These are phyloP conservation scores for Antidorcas marsupialis DNA, from an alignment of 2,113 vertebrate genomes.

Conservation along the genomic window DNA sequence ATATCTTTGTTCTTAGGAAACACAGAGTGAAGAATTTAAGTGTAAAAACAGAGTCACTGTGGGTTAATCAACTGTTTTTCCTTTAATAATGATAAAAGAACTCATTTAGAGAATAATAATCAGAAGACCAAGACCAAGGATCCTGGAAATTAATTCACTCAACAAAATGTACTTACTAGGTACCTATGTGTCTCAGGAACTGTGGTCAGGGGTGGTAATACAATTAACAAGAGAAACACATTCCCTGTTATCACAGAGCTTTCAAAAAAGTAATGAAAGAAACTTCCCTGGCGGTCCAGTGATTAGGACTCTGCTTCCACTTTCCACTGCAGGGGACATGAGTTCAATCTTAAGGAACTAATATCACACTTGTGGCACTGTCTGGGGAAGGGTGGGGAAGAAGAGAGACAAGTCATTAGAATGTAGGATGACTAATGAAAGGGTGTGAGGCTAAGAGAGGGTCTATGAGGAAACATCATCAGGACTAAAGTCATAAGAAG, in stretches of 20 bases:
- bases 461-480: background rate
- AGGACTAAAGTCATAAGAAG: background rate
- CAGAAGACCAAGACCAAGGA: background rate
- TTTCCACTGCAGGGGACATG: background rate
- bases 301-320: background rate
- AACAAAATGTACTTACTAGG: background rate
- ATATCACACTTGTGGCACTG: background rate
- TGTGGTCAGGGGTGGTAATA: background rate
- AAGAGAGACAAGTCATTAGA: background rate
- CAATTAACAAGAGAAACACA: background rate
- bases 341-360: background rate
- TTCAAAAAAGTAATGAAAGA: background rate
- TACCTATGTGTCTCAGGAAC: background rate
- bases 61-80: background rate
- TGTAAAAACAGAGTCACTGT: background rate
- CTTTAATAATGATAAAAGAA: background rate
- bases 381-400: background rate
- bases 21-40: background rate
- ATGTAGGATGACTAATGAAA: background rate
- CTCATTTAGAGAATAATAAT: background rate
- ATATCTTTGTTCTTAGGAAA: background rate
- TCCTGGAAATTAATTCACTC: background rate
- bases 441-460: background rate
- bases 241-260: background rate
- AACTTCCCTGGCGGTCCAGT: background rate